Percentiles rank a stretch among this genome's conserved stretches.
phyloP scores from a whole-genome alignment of 2,888 invertebrate species.

The Fissipunctia ypsillon region DNA sequence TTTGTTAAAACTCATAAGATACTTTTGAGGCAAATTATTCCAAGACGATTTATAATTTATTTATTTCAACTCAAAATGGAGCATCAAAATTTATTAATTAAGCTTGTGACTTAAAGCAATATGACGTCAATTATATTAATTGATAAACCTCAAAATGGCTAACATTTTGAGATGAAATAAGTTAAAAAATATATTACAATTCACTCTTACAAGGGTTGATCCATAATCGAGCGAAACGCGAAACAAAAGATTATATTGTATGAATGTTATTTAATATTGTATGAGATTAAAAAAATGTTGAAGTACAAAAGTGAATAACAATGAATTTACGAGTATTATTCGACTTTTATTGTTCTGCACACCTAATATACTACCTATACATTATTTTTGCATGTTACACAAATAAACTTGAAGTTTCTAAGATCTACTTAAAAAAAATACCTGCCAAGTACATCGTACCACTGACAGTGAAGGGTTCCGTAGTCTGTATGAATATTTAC shows the following conservation, averaged over 20 bases:
- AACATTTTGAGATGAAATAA: slow-evolving; percentile 25
- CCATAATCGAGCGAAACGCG: slow-evolving; percentile 70
- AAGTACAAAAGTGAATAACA: slow-evolving; percentile 88
- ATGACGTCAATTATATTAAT: slow-evolving; percentile 67
- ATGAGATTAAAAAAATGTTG: slow-evolving; percentile 87
- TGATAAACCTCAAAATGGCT: slow-evolving; percentile 46
- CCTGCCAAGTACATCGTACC: too few relatives aligned
- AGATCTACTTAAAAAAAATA: neutral
- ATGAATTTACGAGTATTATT: slow-evolving; percentile 82
- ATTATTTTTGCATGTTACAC: neutral
- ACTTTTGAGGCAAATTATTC: slow-evolving; percentile 1
- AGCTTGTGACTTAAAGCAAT: slow-evolving; percentile 52
- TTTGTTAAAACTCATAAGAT: neutral
- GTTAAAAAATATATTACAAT: slow-evolving; percentile 5
- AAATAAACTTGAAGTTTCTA: neutral
- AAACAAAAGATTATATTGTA: slow-evolving; percentile 74
- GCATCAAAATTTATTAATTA: slow-evolving; percentile 19
- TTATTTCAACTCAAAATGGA: slow-evolving; percentile 29
- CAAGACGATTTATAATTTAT: neutral
- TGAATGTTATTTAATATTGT: slow-evolving; percentile 87
- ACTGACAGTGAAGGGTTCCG: too few relatives aligned
- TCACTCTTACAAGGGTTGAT: slow-evolving; percentile 4
- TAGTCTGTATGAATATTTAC: too few relatives aligned
- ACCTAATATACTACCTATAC: neutral
- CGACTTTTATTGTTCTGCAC: slow-evolving; percentile 78